These are phyloP conservation scores for Zaprionus obscuricornis DNA, from an alignment of 2,888 invertebrate species.

Conservation along the genomic window DNA sequence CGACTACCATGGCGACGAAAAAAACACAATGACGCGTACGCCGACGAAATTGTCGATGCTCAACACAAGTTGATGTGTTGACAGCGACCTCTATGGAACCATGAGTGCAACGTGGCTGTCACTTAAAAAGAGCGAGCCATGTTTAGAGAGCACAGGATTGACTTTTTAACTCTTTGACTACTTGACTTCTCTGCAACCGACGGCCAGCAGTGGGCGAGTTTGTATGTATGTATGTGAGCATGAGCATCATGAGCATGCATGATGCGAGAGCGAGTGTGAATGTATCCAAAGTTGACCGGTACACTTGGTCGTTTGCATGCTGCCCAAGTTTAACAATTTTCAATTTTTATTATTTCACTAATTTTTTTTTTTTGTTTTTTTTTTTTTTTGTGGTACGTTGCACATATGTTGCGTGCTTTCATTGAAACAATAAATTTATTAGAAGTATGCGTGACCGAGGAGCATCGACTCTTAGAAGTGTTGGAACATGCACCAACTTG, in stretches of 20 bases:
- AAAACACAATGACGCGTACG: background rate
- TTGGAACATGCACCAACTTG: slow-evolving; percentile 33
- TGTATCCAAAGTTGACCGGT: slow-evolving; percentile 45
- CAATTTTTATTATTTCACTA: slow-evolving; percentile 66
- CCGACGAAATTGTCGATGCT: slow-evolving; percentile 8
- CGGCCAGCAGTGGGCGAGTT: slow-evolving; percentile 35
- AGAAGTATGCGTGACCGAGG: slow-evolving; percentile 47
- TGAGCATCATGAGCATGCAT: background rate
- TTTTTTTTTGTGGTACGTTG: slow-evolving; percentile 23
- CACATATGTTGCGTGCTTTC: slow-evolving; percentile 60
- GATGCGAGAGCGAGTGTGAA: slow-evolving; percentile 26
- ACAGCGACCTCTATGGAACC: slow-evolving; percentile 70
- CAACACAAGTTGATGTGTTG: slow-evolving; percentile 76
- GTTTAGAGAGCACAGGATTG: slow-evolving; percentile 62
- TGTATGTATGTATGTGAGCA: background rate
- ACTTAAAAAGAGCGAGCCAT: slow-evolving; percentile 20
- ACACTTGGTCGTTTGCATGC: slow-evolving; percentile 78
- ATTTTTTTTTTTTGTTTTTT: slow-evolving; percentile 16
- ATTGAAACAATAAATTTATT: slow-evolving; percentile 73
- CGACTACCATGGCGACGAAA: slow-evolving; percentile 3
- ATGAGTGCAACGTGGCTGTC: slow-evolving; percentile 31
- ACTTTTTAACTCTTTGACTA: slow-evolving; percentile 78
- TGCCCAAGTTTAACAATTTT: slow-evolving; percentile 75
- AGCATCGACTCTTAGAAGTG: slow-evolving; percentile 60
- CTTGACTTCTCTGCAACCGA: slow-evolving; percentile 44